phyloP scores from a whole-genome alignment of 2,797 vertebrate genomes.

The Fistularia tabacaria region DNA sequence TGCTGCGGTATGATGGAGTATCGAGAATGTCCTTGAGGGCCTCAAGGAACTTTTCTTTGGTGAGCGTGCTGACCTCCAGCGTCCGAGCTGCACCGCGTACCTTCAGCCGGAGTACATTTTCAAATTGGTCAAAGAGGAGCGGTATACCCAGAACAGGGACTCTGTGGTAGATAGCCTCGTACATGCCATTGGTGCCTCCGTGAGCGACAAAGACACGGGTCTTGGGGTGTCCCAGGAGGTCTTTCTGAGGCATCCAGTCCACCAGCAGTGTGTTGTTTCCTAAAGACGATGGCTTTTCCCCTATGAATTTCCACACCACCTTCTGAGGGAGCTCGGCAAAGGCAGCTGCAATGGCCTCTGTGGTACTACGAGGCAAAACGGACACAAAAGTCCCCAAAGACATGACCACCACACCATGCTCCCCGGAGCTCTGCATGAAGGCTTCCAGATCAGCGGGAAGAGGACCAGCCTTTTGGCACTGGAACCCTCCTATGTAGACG shows the following conservation, averaged over 20 bases:
- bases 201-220: slow-evolving; percentile 70
- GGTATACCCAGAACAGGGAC: slow-evolving; percentile 71
- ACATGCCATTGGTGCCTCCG: slow-evolving; percentile 70
- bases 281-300: slow-evolving; percentile 51
- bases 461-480: slow-evolving; percentile 53
- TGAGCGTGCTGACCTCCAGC: slow-evolving; percentile 48
- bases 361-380: slow-evolving; percentile 40
- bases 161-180: slow-evolving; percentile 70
- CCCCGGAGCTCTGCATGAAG: slow-evolving; percentile 68
- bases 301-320: slow-evolving; percentile 64
- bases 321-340: slow-evolving; percentile 71
- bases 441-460: slow-evolving; percentile 60
- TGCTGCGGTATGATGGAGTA: slow-evolving; percentile 50
- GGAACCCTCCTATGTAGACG: slow-evolving; percentile 73
- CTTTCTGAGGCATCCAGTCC: slow-evolving; percentile 70
- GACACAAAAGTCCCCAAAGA: slow-evolving; percentile 61
- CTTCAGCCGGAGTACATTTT: slow-evolving; percentile 60
- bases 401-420: slow-evolving; percentile 72
- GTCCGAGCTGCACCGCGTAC: slow-evolving; percentile 56
- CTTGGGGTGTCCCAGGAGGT: slow-evolving; percentile 71
- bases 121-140: slow-evolving; percentile 70
- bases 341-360: slow-evolving; percentile 59
- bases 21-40: slow-evolving; percentile 62
- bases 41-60: slow-evolving; percentile 49
- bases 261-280: slow-evolving; percentile 69